Evolutionary conservation across 92 coral and sea anemone genomes (phyloP).

Genomic region (Epizoanthus scotinus): DNA sequence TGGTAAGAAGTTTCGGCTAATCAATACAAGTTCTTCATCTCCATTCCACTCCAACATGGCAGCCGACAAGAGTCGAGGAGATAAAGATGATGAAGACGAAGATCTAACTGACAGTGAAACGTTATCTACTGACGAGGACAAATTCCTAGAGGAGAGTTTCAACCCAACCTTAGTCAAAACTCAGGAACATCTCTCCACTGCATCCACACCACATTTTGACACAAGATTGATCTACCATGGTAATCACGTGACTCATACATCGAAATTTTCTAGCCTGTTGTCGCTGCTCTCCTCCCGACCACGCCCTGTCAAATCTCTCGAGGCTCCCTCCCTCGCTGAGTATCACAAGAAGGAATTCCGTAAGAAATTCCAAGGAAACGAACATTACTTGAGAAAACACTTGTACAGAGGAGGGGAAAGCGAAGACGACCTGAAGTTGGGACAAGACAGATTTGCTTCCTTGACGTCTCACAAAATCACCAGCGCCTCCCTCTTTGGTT

Average conservation of each 20-base stretch:
- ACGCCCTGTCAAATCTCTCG: slow-evolving; percentile 47
- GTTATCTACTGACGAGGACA: neutral
- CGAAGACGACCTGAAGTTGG: neutral
- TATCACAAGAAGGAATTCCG: slow-evolving; percentile 83
- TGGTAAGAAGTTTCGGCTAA: slow-evolving; percentile 6
- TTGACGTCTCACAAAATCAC: slow-evolving; percentile 18
- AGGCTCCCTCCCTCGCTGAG: slow-evolving; percentile 75
- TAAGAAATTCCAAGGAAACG: slow-evolving; percentile 87
- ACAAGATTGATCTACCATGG: neutral
- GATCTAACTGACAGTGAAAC: neutral
- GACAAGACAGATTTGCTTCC: slow-evolving; percentile 15
- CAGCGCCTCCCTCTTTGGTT: neutral
- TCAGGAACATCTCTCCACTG: neutral
- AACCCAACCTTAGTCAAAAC: neutral
- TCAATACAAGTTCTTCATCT: neutral
- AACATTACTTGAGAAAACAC: slow-evolving; percentile 82
- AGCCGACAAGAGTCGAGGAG: slow-evolving; percentile 2
- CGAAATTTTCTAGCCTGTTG: slow-evolving; percentile 69
- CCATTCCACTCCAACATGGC: slow-evolving; percentile 18
- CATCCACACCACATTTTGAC: neutral
- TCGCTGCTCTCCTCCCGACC: slow-evolving; percentile 68
- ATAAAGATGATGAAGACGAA: neutral
- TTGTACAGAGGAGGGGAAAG: slow-evolving; percentile 63
- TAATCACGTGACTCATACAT: slow-evolving; percentile 40
- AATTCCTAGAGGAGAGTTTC: neutral